phyloP scores from a whole-genome alignment of 2,888 invertebrate genomes.

The Nemapogon koenigi region DNA sequence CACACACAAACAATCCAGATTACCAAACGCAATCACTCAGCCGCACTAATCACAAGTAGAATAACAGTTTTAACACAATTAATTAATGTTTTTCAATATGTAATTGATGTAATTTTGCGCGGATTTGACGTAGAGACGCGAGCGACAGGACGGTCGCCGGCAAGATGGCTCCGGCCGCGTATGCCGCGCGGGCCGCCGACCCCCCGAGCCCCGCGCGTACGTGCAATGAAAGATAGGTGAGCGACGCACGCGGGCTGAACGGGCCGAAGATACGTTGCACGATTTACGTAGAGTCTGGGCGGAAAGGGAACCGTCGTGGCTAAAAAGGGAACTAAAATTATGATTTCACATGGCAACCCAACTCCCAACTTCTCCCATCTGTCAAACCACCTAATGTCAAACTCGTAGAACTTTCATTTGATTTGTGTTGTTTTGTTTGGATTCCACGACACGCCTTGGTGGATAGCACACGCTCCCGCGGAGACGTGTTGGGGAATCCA shows the following conservation, averaged over 20 bases:
- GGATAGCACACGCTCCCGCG: too few relatives aligned
- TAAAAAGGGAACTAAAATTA: too few relatives aligned
- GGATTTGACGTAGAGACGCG: slow-evolving; percentile 54
- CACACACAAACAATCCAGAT: slow-evolving; percentile 3
- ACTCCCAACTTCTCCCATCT: too few relatives aligned
- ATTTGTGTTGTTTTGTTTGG: too few relatives aligned
- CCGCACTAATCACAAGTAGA: slow-evolving; percentile 21
- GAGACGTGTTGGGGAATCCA: too few relatives aligned
- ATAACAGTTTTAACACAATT: slow-evolving; percentile 12
- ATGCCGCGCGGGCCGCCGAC: slow-evolving; percentile 44
- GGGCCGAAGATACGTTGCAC: slow-evolving; percentile 1
- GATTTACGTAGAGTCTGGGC: too few relatives aligned
- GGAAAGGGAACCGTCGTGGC: too few relatives aligned
- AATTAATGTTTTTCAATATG: slow-evolving; percentile 31
- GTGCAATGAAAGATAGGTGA: slow-evolving; percentile 65
- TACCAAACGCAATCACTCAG: slow-evolving; percentile 2
- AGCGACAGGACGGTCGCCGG: slow-evolving; percentile 54
- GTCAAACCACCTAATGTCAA: too few relatives aligned
- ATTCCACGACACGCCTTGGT: too few relatives aligned
- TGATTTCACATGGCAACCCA: too few relatives aligned
- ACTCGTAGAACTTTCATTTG: too few relatives aligned
- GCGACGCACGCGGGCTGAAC: slow-evolving; percentile 29
- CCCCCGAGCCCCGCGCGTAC: slow-evolving; percentile 50
- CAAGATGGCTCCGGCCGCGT: slow-evolving; percentile 49
- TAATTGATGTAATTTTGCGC: slow-evolving; percentile 58